Evolutionary conservation across 2,888 invertebrate species (phyloP), one percentile per base, ranked within the genome.

Genomic region (Drosophila kuntzei): DNA sequence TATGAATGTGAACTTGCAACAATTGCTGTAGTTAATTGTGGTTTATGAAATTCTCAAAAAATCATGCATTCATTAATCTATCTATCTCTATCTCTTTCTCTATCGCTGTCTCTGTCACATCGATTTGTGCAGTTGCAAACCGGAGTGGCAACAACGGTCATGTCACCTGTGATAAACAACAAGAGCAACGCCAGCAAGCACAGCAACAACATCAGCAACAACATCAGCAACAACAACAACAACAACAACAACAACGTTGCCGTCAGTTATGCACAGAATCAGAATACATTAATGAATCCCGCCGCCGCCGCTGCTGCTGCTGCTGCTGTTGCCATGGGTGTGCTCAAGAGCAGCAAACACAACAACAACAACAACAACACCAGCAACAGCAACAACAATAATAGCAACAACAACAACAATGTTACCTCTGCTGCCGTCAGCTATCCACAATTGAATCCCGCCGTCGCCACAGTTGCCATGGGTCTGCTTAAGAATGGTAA

Each of bases 131-230:
- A 91, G 90, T 80, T 89, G 71, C 89, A 89, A 87, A 89, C 87
- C 64, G 82, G 87, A 73, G 79, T 90, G 87, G 89, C 90, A 72
- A 88, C 90, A 75, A 90, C 91, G 73, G 84, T 90, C 82, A 87
- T 91, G 80, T 90, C 92, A 86, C 83, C 91, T 91, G 92, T 92
- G 91, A 92, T 92, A 91, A 89, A 78, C 76, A 89, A 90, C 76
- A 89, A 90, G 87, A 87, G 82, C 77, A 84, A 70, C 62, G 39
- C 53, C 44, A 73, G 60, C 76, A 69, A 67, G 50, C 39, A 37
- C 60, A 67, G 65, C 53, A n/a, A n/a, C n/a, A n/a, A n/a, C n/a
- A n/a, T n/a, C 60, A 67, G 65, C 53, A 89, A 78, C n/a, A n/a
- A n/a, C 76, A 89, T 90, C 86, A 87, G 82, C 77, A 84, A 70